Evolutionary conservation across 2,113 vertebrate genomes (phyloP), one percentile per base, ranked within the genome.

Genomic region (Casuarius casuarius): DNA sequence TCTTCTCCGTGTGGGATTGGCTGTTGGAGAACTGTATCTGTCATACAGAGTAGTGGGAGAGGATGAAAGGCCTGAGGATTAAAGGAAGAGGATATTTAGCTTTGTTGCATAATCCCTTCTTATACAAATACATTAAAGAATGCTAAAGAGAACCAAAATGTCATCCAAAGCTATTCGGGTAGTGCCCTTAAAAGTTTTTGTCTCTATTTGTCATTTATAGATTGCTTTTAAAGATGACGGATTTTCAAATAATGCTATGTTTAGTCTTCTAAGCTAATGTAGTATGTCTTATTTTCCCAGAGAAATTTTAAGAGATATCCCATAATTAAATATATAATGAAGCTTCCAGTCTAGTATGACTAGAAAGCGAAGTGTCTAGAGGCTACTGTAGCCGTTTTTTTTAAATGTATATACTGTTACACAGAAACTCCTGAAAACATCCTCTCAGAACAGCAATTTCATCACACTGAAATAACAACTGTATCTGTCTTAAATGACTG

Each of bases 1-100:
- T 28, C 98, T 95, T 42, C 96, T 98, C 29, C 99, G 94, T 2
- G 98, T 97, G 1, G 98, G 92, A 26, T 98, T 98, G 67, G 98
- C 87, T 6, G 98, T 96, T 1, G 99, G 98, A 12, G 99, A 99
- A 72, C 97, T 98, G 96, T 99, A 99, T 67, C 99, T 98, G 58
- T 99, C 99, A 7, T 98, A 97, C 18, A 99, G 88, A 1, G 89
- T 97, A 4, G 97, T 61, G 7, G 98, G 97, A 59, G 98, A 98
- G 5, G 97, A 94, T 3, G 98, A 82, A 10, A 96, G 68, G 51
- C 97, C 98, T 98, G 83, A 0, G 21, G 46, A 71, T 35, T 59
- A 7, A 35, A 35, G 44, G 26, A 10, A 4, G 3, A 9, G 7
- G 21, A 1, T 4, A 42, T 7, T 29, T 25, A 51, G 52, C 7